Evolutionary conservation across 2,113 vertebrate species (phyloP).

Genomic region (Phalacrocorax brasilianus): DNA sequence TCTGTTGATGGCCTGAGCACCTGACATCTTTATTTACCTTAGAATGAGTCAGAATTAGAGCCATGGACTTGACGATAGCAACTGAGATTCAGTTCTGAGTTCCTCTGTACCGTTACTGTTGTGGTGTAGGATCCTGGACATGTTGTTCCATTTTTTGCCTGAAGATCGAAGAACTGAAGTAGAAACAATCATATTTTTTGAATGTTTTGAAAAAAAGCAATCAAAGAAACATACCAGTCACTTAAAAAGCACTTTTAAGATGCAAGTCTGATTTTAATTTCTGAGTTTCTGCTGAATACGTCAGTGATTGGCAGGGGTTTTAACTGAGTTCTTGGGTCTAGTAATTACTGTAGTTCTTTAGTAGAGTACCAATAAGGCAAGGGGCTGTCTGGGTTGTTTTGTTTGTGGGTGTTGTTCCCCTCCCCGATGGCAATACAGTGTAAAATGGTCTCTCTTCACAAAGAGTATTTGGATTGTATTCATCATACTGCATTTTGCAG

Average conservation of each 20-base stretch:
- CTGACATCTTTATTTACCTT: neutral
- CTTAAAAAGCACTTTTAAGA: neutral
- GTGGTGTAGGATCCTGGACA: neutral
- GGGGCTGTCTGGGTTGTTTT: neutral
- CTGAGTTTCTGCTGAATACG: neutral
- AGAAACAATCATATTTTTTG: neutral
- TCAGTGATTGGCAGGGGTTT: neutral
- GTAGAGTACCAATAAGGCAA: neutral
- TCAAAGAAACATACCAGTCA: neutral
- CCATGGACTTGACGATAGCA: neutral
- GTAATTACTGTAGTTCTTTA: neutral
- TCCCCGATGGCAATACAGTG: neutral
- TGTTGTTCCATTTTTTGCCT: neutral
- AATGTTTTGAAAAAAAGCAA: neutral
- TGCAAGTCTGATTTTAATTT: neutral
- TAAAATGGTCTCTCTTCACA: neutral
- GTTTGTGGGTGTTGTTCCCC: neutral
- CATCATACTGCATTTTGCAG: slow-evolving; percentile 45
- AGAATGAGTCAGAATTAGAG: neutral
- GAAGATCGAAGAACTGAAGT: neutral
- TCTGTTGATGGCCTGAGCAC: neutral
- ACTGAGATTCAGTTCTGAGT: neutral
- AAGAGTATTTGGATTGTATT: neutral
- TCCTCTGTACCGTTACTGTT: neutral
- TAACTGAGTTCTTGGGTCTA: neutral